Conservation (phyloP, 2,888 invertebrate species). For the Galerucella pusilla region DNA sequence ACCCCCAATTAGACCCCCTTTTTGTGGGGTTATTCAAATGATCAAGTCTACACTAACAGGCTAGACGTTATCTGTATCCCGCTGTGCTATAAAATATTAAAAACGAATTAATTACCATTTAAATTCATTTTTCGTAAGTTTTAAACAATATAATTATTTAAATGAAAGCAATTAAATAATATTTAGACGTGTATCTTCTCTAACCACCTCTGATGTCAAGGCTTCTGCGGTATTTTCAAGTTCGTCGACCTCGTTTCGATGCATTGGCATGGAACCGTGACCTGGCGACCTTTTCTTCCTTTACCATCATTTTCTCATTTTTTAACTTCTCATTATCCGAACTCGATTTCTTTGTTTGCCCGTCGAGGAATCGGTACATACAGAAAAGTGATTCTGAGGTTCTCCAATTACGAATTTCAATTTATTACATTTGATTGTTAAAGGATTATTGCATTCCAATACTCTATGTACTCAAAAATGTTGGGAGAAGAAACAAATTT, state of each 20-base stretch:
- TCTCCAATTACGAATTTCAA: no score
- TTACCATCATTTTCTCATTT: conserved; percentile 6
- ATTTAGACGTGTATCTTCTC: neutral
- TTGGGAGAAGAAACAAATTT: no score
- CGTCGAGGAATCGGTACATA: conserved; percentile 2
- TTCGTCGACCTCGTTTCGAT: conserved; percentile 25
- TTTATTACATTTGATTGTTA: no score
- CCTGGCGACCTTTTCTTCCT: conserved; percentile 24
- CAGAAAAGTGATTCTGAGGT: neutral
- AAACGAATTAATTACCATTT: no score
- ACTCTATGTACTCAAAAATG: no score
- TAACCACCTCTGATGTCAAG: neutral
- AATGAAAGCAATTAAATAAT: neutral
- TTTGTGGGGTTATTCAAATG: no score
- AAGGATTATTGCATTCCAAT: no score
- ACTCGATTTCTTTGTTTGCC: conserved; percentile 7
- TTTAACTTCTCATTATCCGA: conserved; percentile 2
- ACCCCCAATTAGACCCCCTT: no score
- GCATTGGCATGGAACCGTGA: conserved; percentile 27
- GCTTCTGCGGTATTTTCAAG: conserved; percentile 17
- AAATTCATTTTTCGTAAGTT: no score
- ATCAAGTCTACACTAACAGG: no score
- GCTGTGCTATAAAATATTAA: no score
- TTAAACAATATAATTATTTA: neutral
- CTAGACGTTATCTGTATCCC: no score